Base-by-base conservation (phyloP, 2,113 vertebrate species). In the Pygoscelis adeliae region DNA sequence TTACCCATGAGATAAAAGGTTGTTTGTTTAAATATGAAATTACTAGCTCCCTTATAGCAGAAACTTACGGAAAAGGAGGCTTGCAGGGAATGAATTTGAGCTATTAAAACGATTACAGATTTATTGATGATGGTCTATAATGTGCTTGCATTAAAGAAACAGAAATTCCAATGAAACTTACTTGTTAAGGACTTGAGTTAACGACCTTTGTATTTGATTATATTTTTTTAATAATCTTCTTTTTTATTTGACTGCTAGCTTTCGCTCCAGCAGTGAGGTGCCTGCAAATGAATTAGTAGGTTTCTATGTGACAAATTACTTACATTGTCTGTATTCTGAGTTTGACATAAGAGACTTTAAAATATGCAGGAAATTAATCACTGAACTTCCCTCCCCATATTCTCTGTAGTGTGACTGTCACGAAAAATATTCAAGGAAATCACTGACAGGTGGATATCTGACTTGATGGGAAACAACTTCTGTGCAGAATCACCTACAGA, bases 51-150 rank as follows among this genome's bases (percentile, higher is more conserved):
- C 17, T 83, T 80, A 94, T 15, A 89, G 83, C 77, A 96, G 96
- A 90, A 96, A 96, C 56, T 40, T 91, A 84, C 9, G 55, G 87
- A 88, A 90, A 87, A 88, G 1, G 9, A 87, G 49, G 30, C 34
- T 61, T 58, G 23, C 42, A 83, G 49, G 23, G 44, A 95, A 42
- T 94, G 93, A 97, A 97, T 93, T 73, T 69, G 42, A 95, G 71
- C 74, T 93, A 97, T 89, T 96, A 95, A 96, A 96, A 94, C 6
- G 25, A 93, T 95, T 93, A 94, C n/a, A 59, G 91, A 89, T 89
- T 83, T 93, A 90, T n/a, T 94, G 83, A 84, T 77, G 49, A 62
- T 23, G 5, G 59, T 40, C 25, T 50, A 44, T 42, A 5, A 4
- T 19, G 55, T 52, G 44, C 13, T 67, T 63, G 76, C 56, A 83